These are phyloP conservation scores for Oxytorus armatus DNA, from an alignment of 2,888 invertebrate genomes.

Conservation along the genomic window DNA sequence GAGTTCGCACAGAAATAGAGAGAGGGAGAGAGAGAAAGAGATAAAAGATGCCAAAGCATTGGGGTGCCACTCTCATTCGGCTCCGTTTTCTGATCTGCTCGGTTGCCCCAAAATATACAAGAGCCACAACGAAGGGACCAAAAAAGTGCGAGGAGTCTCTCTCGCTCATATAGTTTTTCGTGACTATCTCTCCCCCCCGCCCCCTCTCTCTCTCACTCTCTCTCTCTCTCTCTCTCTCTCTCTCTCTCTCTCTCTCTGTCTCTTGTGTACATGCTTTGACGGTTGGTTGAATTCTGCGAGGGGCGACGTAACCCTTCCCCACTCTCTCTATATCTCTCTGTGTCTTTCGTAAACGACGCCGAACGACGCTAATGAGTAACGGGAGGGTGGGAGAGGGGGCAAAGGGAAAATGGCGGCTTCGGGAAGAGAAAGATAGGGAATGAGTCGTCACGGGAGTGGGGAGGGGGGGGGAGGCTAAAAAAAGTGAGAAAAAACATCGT, in stretches of 20 bases:
- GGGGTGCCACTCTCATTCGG: conserved; percentile 32
- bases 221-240: conserved; percentile 9
- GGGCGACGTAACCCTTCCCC: conserved; percentile 23
- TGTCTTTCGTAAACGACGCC: conserved; percentile 2
- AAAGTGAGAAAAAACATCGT: conserved; percentile 23
- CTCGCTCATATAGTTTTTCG: conserved; percentile 15
- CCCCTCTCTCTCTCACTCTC: conserved; percentile 3
- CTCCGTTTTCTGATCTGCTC: conserved; percentile 25
- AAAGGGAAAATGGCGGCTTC: conserved; percentile 22
- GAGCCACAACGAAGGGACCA: conserved; percentile 11
- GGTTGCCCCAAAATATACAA: conserved; percentile 14
- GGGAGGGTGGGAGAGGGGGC: neutral
- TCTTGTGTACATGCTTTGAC: conserved; percentile 50
- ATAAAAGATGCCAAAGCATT: conserved; percentile 14
- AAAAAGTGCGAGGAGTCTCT: conserved; percentile 13
- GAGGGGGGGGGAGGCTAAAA: conserved; percentile 14
- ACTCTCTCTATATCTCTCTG: conserved; percentile 13
- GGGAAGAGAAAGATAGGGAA: conserved; percentile 19
- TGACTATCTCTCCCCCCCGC: conserved; percentile 33
- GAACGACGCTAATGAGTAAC: conserved; percentile 2
- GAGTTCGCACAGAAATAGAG: neutral
- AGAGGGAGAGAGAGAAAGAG: conserved; percentile 8
- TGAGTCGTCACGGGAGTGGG: conserved; percentile 4
- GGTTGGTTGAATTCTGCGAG: conserved; percentile 63
- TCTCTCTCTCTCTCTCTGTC: neutral